phyloP scores from a whole-genome alignment of 2,797 vertebrate genomes.

The Pangasius sanitwongsei region DNA sequence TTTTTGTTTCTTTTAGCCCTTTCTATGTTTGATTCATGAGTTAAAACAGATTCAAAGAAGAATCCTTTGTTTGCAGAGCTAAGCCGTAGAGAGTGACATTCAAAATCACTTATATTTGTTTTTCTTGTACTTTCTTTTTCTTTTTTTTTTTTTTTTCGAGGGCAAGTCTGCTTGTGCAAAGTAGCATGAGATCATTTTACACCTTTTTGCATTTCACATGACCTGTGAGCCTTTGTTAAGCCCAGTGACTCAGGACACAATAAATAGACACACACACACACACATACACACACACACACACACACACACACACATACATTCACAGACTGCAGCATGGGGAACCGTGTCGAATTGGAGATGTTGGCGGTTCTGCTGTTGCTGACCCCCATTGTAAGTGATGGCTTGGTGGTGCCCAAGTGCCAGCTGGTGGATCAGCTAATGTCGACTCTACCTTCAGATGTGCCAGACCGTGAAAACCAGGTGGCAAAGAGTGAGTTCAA shows the following conservation, averaged over 20 bases:
- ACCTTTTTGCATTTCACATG: slow-evolving; percentile 11
- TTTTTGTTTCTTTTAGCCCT: not conserved
- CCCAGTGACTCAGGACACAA: not conserved
- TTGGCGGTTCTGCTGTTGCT: slow-evolving; percentile 50
- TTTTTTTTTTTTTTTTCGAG: not conserved
- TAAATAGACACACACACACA: not conserved
- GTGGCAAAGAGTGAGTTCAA: slow-evolving; percentile 48
- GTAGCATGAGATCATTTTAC: slow-evolving; percentile 10
- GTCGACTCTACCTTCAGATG: rapidly evolving
- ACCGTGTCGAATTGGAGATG: slow-evolving; percentile 57
- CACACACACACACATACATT: too few species aligned
- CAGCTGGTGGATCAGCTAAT: slow-evolving; percentile 43
- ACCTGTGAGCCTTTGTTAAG: not conserved
- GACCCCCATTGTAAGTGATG: slow-evolving; percentile 45
- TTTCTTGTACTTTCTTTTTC: not conserved
- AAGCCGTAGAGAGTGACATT: not conserved
- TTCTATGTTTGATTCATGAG: not conserved
- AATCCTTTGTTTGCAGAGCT: not conserved
- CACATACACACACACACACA: not conserved
- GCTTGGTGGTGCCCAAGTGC: slow-evolving; percentile 49
- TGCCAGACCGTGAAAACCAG: rapidly evolving
- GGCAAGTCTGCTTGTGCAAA: slow-evolving; percentile 1
- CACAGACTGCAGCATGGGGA: not conserved
- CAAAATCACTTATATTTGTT: not conserved
- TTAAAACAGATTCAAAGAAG: not conserved